Conservation (phyloP, 2,888 invertebrate species). For the Erpobdella octoculata region DNA sequence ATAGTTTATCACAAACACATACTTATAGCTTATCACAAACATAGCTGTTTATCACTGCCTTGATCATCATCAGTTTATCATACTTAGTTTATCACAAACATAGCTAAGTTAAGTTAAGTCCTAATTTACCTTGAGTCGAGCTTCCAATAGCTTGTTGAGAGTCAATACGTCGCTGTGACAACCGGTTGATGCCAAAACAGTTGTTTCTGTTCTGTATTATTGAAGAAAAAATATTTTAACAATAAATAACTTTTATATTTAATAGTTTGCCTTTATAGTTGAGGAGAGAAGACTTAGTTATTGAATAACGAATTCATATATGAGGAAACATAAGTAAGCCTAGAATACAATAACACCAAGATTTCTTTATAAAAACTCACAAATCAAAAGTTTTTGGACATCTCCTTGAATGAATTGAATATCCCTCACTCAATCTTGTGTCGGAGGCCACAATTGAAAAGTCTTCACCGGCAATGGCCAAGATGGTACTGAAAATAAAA, state of each 20-base stretch:
- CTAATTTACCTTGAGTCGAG: conserved; percentile 75
- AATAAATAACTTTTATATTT: neutral
- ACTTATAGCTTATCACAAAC: neutral
- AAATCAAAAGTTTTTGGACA: conserved; percentile 78
- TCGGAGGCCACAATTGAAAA: conserved; percentile 91
- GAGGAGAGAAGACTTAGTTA: neutral
- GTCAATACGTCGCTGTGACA: conserved; percentile 96
- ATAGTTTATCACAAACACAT: neutral
- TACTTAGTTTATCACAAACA: neutral
- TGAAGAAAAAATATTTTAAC: conserved; percentile 2
- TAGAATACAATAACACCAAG: neutral
- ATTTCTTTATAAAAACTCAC: conserved; percentile 36
- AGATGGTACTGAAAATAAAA: conserved; percentile 66
- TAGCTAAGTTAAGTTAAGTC: neutral
- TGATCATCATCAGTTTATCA: neutral
- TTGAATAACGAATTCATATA: neutral
- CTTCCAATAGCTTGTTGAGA: conserved; percentile 71
- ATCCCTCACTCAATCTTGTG: conserved; percentile 82
- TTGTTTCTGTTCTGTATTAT: conserved; percentile 61
- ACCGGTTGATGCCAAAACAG: conserved; percentile 85
- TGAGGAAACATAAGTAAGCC: neutral
- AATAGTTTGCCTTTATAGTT: neutral
- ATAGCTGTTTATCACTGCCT: neutral
- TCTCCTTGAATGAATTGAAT: conserved; percentile 77
- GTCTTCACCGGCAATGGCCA: conserved; percentile 90